These are phyloP conservation scores for Xiphorhynchus erythropygius DNA, from an alignment of 2,797 vertebrate genomes.

Conservation along the genomic window DNA sequence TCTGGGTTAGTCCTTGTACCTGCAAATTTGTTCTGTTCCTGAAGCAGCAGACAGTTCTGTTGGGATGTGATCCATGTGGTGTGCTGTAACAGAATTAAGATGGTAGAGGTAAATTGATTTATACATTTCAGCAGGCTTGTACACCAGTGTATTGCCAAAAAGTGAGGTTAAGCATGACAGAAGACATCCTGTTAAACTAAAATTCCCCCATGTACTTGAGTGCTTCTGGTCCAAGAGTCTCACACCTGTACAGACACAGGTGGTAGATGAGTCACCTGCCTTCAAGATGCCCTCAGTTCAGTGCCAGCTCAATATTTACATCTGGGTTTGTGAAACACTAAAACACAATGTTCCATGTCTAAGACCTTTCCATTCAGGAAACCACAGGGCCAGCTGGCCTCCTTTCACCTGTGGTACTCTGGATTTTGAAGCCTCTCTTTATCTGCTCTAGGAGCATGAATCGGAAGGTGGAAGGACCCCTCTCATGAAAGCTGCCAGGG, in stretches of 20 bases:
- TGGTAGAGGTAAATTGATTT: background rate
- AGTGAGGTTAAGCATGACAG: background rate
- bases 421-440: background rate
- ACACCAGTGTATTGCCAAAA: background rate
- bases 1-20: background rate
- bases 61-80: background rate
- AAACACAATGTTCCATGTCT: background rate
- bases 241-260: background rate
- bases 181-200: background rate
- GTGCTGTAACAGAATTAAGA: background rate
- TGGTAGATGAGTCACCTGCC: background rate
- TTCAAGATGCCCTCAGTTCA: fast-evolving
- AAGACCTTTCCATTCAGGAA: background rate
- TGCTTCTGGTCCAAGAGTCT: background rate
- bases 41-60: background rate
- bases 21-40: background rate
- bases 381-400: background rate
- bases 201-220: background rate
- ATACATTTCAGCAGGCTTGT: background rate
- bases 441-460: conserved; percentile 78
- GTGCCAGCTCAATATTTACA: fast-evolving
- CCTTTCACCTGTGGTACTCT: background rate
- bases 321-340: background rate
- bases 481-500: conserved; percentile 85
- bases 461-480: conserved; percentile 85